Conservation (phyloP, 2,113 vertebrate species). For the Neogale vison region DNA sequence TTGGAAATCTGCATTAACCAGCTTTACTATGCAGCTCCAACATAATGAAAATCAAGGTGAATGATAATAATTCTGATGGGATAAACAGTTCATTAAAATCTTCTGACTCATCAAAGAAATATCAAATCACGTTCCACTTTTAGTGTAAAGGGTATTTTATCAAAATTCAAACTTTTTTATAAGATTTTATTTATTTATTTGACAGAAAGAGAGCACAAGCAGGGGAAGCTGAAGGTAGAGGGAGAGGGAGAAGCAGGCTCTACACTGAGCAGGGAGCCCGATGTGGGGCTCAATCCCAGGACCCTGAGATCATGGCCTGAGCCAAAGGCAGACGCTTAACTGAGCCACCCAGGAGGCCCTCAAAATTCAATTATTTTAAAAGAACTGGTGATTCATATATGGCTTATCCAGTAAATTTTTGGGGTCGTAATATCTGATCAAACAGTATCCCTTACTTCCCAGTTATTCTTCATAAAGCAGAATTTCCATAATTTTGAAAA, state of each 20-base stretch:
- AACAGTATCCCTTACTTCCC: slow-evolving; percentile 3
- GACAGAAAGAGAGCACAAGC: too few species aligned
- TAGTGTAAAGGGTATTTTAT: slow-evolving; percentile 18
- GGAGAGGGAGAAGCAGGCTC: too few species aligned
- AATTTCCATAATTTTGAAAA: background rate
- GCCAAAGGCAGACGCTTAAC: too few species aligned
- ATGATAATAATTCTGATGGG: slow-evolving; percentile 36
- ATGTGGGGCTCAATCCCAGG: too few species aligned
- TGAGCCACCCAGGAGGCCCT: background rate
- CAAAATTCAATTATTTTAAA: slow-evolving; percentile 62
- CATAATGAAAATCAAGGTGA: slow-evolving; percentile 22
- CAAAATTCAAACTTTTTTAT: slow-evolving; percentile 47
- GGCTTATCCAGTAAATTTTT: slow-evolving; percentile 23
- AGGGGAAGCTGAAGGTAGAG: too few species aligned
- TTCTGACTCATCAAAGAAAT: slow-evolving; percentile 56
- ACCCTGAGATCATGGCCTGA: too few species aligned
- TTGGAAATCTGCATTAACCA: slow-evolving; percentile 30
- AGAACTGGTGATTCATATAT: background rate
- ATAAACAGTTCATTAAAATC: slow-evolving; percentile 1
- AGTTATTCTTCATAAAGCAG: slow-evolving; percentile 34
- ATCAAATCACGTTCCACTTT: slow-evolving; percentile 44
- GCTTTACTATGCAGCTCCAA: background rate
- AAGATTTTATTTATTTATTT: too few species aligned
- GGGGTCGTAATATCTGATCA: slow-evolving; percentile 23
- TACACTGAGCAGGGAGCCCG: too few species aligned